phyloP scores from a whole-genome alignment of 2,888 invertebrate species.

The Spodoptera littoralis region DNA sequence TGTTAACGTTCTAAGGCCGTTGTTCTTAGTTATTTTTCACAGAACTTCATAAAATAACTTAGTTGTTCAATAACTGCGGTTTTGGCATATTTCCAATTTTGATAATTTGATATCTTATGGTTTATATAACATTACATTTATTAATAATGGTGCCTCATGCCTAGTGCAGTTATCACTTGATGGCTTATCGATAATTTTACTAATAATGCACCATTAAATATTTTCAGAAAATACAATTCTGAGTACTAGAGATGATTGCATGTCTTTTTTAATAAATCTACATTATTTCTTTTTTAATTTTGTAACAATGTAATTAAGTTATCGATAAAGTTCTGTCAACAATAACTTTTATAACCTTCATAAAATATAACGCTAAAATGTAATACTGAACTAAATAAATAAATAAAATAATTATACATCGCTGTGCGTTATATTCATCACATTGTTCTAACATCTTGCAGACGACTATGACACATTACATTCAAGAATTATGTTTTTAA shows the following conservation, averaged over 20 bases:
- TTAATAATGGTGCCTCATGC: too few species aligned
- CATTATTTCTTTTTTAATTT: not conserved
- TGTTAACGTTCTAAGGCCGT: slow-evolving; percentile 51
- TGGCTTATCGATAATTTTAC: too few species aligned
- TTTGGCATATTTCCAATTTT: too few species aligned
- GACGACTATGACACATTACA: slow-evolving; percentile 4
- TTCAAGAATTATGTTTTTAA: not conserved
- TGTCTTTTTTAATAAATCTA: too few species aligned
- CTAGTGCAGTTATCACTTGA: too few species aligned
- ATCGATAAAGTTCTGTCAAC: slow-evolving; percentile 23
- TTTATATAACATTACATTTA: too few species aligned
- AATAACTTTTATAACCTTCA: slow-evolving; percentile 18
- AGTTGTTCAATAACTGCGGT: not conserved
- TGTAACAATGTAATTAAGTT: not conserved
- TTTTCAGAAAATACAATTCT: too few species aligned
- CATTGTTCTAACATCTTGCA: slow-evolving; percentile 21
- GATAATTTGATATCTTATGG: too few species aligned
- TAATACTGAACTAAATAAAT: slow-evolving; percentile 59
- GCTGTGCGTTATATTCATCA: slow-evolving; percentile 43
- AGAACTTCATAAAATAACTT: slow-evolving; percentile 16
- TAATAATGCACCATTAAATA: too few species aligned
- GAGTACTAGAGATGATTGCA: too few species aligned
- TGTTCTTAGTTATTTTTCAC: slow-evolving; percentile 8
- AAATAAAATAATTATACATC: slow-evolving; percentile 56
- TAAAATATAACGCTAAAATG: slow-evolving; percentile 29